These are phyloP conservation scores for Drosophila pseudoobscura DNA, from an alignment of 1,140 invertebrate species.

Conservation along the genomic window DNA sequence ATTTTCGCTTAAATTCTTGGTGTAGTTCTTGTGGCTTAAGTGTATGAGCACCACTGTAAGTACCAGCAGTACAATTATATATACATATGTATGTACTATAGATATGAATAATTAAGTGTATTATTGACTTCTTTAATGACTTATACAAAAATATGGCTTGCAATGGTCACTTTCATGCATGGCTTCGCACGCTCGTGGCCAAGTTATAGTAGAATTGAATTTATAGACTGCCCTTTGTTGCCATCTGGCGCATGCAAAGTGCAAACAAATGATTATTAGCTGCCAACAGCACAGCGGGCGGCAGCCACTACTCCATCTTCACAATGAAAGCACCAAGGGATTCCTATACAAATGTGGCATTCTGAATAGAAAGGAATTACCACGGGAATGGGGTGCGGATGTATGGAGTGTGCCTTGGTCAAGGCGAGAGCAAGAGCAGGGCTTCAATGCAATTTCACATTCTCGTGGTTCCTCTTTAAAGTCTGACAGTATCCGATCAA, in stretches of 20 bases:
- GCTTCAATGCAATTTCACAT: conserved; percentile 35
- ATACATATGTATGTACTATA: too few relatives aligned
- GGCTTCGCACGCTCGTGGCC: too few relatives aligned
- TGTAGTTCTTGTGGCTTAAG: too few relatives aligned
- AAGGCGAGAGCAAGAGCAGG: conserved; percentile 47
- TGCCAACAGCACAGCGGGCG: conserved; percentile 58
- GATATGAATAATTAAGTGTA: too few relatives aligned
- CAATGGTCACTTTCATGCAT: too few relatives aligned
- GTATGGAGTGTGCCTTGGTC: conserved; percentile 22
- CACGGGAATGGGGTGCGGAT: neutral
- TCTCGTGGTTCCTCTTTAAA: conserved; percentile 27
- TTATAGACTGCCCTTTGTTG: conserved; percentile 18
- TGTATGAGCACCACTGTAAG: too few relatives aligned
- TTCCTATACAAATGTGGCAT: conserved; percentile 62
- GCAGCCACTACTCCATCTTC: conserved; percentile 65
- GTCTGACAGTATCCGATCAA: conserved; percentile 4
- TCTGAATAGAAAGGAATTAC: conserved; percentile 13
- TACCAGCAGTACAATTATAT: too few relatives aligned
- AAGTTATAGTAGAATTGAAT: too few relatives aligned
- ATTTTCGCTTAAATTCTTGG: too few relatives aligned
- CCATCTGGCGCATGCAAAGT: conserved; percentile 76
- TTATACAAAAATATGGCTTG: too few relatives aligned
- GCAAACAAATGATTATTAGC: conserved; percentile 81
- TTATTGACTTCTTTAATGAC: too few relatives aligned
- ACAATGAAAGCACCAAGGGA: conserved; percentile 68